phyloP scores from a whole-genome alignment of 2,113 vertebrate species.

The Sapayoa aenigma region DNA sequence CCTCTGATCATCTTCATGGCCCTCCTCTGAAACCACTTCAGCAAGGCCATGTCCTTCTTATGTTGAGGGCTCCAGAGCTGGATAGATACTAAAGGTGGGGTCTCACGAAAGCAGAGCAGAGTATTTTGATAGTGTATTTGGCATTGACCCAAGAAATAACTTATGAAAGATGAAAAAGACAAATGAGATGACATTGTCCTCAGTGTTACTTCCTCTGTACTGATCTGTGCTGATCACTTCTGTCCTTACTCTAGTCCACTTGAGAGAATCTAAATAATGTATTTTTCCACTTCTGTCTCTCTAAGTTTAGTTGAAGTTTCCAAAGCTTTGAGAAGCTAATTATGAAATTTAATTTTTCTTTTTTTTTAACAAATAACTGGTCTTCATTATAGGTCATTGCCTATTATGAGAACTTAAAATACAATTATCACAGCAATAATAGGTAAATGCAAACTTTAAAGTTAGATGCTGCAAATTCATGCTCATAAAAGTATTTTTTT shows the following conservation, averaged over 20 bases:
- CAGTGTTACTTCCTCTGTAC: neutral
- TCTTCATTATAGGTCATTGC: neutral
- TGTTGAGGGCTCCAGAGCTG: neutral
- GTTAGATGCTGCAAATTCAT: neutral
- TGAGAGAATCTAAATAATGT: neutral
- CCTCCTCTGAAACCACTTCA: neutral
- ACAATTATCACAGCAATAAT: neutral
- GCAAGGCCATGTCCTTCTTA: neutral
- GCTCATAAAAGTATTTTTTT: neutral
- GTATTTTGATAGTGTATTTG: neutral
- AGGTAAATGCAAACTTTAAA: neutral
- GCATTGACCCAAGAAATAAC: neutral
- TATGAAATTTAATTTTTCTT: neutral
- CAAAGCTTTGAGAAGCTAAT: neutral
- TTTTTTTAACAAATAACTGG: neutral
- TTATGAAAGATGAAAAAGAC: neutral
- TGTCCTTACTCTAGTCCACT: neutral
- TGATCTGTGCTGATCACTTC: neutral
- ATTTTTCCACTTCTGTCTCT: neutral
- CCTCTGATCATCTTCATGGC: neutral
- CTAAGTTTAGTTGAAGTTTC: neutral
- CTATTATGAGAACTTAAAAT: neutral
- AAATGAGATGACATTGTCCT: neutral
- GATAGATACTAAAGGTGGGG: neutral
- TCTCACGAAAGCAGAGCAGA: neutral